Base-by-base conservation (phyloP, 37 sponge, comb jelly and placozoan species). In the Oscarella lobularis region DNA sequence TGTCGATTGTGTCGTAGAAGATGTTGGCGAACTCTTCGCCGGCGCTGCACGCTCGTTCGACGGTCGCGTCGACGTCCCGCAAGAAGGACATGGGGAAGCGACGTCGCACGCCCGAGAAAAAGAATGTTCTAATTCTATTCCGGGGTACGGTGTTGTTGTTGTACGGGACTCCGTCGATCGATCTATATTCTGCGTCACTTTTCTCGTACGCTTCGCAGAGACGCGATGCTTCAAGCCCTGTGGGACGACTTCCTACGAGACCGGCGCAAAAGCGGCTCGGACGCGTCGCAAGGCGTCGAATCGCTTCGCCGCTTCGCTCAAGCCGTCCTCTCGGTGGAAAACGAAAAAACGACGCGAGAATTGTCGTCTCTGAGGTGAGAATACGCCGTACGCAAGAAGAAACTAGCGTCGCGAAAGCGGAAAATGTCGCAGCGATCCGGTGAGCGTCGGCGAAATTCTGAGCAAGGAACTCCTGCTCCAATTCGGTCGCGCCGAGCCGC, bases 1-100 rank as follows among this genome's bases (percentile, higher is more conserved):
- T 89, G 74, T 89, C 90, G 38, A 89, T 29, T 0, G 80, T 72
- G 20, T 84, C 86, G 37, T 84, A 90, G 60, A 87, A 87, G 27
- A 81, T 37, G 38, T 87, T 33, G 5, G 75, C 67, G 66, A 86
- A 90, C 36, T 78, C 83, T 38, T 90, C 87, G 1, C 87, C 91
- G 2, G 87, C 87, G 33, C 31, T 5, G 6, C 35, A 30, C 31
- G 71, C 71, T 48, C 20, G 60, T 27, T 48, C 60, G 60, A 48
- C 60, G 20, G 60, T 27, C 9, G 60, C 60, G 20, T 9, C 60
- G 20, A 20, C 60, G n/a, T n/a, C n/a, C n/a, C n/a, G n/a, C n/a
- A n/a, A n/a, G n/a, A n/a, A n/a, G n/a, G n/a, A n/a, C n/a, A n/a
- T n/a, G n/a, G n/a, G n/a, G n/a, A n/a, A n/a, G n/a, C n/a, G n/a